These are phyloP conservation scores for Potamarius usumacintae DNA, from an alignment of 2,113 vertebrate genomes.

Conservation along the genomic window DNA sequence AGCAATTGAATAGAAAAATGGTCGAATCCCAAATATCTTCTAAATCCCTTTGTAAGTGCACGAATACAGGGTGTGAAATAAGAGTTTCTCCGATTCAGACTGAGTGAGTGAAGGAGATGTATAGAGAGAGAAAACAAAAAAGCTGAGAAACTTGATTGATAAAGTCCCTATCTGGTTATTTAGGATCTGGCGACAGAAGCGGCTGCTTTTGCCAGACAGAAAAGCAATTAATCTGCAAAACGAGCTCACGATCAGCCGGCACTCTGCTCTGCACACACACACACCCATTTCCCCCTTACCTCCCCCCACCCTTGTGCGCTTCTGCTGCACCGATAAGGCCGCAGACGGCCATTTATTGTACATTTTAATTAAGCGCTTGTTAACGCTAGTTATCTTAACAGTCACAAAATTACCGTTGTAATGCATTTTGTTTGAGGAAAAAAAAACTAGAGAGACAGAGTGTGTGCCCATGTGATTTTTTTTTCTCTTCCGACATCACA, in stretches of 20 bases:
- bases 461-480: neutral
- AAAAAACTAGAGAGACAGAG: conserved; percentile 69
- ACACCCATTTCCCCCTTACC: conserved; percentile 82
- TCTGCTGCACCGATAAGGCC: conserved; percentile 94
- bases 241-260: conserved; percentile 94
- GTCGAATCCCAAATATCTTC: conserved; percentile 1
- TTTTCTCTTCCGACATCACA: neutral
- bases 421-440: conserved; percentile 98
- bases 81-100: conserved; percentile 18
- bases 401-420: conserved; percentile 99
- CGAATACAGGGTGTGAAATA: neutral
- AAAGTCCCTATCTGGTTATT: conserved; percentile 99
- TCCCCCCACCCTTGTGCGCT: conserved; percentile 84
- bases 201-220: conserved; percentile 92
- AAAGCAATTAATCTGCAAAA: conserved; percentile 99
- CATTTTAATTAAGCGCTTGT: conserved; percentile 99
- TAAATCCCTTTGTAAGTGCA: conserved; percentile 17
- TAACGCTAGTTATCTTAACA: conserved; percentile 99
- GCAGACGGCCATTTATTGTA: conserved; percentile 99
- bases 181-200: conserved; percentile 95
- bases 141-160: conserved; percentile 87
- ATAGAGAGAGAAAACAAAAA: conserved; percentile 57
- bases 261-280: conserved; percentile 75
- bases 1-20: conserved; percentile 11
- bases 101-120: conserved; percentile 2